phyloP scores from a whole-genome alignment of 2,113 vertebrate species.

The Erpornis zantholeuca region DNA sequence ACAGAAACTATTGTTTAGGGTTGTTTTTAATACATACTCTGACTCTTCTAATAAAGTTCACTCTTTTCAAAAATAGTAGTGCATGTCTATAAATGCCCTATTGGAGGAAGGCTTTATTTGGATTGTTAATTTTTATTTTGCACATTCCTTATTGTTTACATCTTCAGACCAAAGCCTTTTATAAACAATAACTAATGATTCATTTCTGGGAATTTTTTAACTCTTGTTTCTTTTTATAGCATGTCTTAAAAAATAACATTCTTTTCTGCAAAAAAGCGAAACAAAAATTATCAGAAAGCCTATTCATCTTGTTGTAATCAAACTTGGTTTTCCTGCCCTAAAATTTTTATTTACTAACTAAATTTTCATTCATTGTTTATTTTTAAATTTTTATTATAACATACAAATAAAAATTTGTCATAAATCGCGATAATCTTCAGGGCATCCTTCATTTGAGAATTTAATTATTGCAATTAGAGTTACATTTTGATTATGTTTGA shows the following conservation, averaged over 20 bases:
- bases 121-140: slow-evolving; percentile 50
- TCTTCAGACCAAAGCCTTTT: slow-evolving; percentile 14
- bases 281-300: background rate
- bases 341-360: background rate
- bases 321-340: background rate
- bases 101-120: slow-evolving; percentile 32
- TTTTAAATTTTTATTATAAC: background rate
- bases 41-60: background rate
- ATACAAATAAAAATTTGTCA: background rate
- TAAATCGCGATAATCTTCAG: slow-evolving; percentile 15
- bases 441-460: slow-evolving; percentile 5
- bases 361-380: background rate
- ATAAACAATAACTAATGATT: slow-evolving; percentile 50
- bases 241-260: slow-evolving; percentile 10
- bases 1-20: slow-evolving; percentile 21
- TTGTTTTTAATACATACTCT: background rate
- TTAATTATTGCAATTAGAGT: background rate
- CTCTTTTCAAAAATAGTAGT: background rate
- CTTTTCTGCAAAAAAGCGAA: background rate
- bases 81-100: background rate
- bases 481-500: slow-evolving; percentile 27
- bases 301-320: background rate
- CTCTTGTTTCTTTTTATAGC: slow-evolving; percentile 33
- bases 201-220: slow-evolving; percentile 56
- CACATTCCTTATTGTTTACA: slow-evolving; percentile 27